A percentile compares a stretch with the other conserved stretches of the same genome.
phyloP scores from a whole-genome alignment of 1,140 invertebrate genomes.

The Meteorus sp. region DNA sequence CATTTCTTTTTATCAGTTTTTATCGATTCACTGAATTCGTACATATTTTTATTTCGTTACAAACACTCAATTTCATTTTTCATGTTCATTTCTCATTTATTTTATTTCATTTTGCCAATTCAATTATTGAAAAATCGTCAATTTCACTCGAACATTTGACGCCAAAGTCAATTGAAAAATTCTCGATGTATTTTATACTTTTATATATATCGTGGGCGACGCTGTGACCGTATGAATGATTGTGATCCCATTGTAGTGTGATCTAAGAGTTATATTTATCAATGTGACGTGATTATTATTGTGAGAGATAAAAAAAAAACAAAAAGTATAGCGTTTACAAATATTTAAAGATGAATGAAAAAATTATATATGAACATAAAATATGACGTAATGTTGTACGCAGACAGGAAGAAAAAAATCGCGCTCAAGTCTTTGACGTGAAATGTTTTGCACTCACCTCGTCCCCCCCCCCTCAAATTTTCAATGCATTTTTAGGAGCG shows the following conservation, averaged over 20 bases:
- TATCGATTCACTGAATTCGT: too few relatives aligned
- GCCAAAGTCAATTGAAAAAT: conserved; percentile 8
- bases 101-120: conserved; percentile 10
- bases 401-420: background rate
- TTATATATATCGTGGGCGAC: conserved; percentile 43
- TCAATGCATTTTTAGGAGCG: conserved; percentile 20
- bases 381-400: background rate
- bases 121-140: too few relatives aligned
- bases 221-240: conserved; percentile 31
- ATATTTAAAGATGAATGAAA: conserved; percentile 11
- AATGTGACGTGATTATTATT: conserved; percentile 34
- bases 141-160: conserved; percentile 18
- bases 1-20: too few relatives aligned
- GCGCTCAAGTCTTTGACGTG: conserved; percentile 19
- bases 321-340: conserved; percentile 22
- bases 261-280: conserved; percentile 34
- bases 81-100: background rate
- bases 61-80: too few relatives aligned
- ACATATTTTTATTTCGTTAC: too few relatives aligned
- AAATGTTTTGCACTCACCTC: too few relatives aligned
- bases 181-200: conserved; percentile 45
- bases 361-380: conserved; percentile 17
- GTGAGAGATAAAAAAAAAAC: conserved; percentile 14
- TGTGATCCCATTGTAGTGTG: conserved; percentile 32
- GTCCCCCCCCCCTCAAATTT: conserved; percentile 21